Base-by-base conservation (phyloP, 2,113 vertebrate genomes). In the Pangasianodon hypophthalmus region DNA sequence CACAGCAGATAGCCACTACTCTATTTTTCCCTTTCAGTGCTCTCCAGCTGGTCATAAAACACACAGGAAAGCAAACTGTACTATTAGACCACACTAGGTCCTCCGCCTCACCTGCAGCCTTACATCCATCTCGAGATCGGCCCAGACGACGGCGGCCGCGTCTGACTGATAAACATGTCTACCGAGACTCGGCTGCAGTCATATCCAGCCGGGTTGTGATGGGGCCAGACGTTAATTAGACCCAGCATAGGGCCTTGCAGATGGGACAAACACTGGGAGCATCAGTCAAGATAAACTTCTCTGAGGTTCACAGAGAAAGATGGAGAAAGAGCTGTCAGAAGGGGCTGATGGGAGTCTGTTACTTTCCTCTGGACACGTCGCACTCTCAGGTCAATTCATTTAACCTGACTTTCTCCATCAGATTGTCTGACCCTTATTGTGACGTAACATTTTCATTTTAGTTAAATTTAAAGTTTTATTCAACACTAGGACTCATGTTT, bases 1-100 rank as follows among this genome's bases (percentile, higher is more conserved):
- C 32, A 14, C 44, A 48, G 71, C 56, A 81, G 52, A 75, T 62
- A 60, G 54, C 50, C 44, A 73, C 32, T 37, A 60, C n/a, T 79
- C 89, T 92, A 91, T 91, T 93, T 94, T 90, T 44, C 32, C 29
- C 29, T 89, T 56, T 86, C 54, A 18, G 48, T 85, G 41, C 52
- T 58, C 84, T 92, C 75, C 88, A 90, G 91, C 89, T 88, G 85
- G 83, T 62, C 44, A 67, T 87, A 73, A 89, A 90, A 75, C 6
- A 50, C 86, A 37, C n/a, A 86, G 41, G 41, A 82, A 81, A 88
- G 60, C 37, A 87, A 85, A 69, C 64, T 29, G 14, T 56, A 21
- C 32, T 56, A 88, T 87, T 90, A 84, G 26, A 62, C n/a, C 21
- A 7, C 79, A 84, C 6, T 19, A 54, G 13, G 10, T 8, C n/a